A percentile compares a stretch with the other conserved stretches of the same genome.
These are phyloP conservation scores for Bubo blakistoni DNA, from an alignment of 2,113 vertebrate genomes.

Conservation along the genomic window DNA sequence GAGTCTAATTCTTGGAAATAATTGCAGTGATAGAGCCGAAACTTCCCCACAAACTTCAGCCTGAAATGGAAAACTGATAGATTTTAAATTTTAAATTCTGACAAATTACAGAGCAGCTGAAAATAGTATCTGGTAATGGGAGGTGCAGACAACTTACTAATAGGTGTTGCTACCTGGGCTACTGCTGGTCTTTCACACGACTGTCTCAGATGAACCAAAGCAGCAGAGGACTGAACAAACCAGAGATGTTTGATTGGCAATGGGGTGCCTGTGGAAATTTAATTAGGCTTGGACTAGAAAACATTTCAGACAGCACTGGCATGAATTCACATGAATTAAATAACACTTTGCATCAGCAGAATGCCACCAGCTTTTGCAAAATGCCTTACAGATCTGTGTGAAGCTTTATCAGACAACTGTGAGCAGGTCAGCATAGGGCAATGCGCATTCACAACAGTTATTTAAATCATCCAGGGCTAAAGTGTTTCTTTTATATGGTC, in stretches of 20 bases:
- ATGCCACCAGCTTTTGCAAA: background rate
- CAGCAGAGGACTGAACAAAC: background rate
- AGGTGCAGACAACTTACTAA: background rate
- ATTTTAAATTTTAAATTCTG: background rate
- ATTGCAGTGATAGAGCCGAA: background rate
- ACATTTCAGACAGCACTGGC: background rate
- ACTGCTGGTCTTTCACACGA: background rate
- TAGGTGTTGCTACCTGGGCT: background rate
- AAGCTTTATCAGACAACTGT: background rate
- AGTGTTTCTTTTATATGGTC: background rate
- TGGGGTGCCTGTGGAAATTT: background rate
- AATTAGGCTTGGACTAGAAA: background rate
- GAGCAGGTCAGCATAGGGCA: background rate
- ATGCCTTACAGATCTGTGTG: rapidly evolving
- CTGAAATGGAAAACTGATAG: background rate
- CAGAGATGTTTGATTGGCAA: background rate
- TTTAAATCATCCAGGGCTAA: background rate
- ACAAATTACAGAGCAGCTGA: background rate
- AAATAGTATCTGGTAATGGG: background rate
- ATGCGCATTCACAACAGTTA: background rate
- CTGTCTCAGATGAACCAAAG: background rate
- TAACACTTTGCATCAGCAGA: background rate
- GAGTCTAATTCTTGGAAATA: background rate
- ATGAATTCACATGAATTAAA: background rate
- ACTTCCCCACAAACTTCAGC: background rate